These are phyloP conservation scores for Papilio demoleus DNA, from an alignment of 2,888 invertebrate genomes.

Conservation along the genomic window DNA sequence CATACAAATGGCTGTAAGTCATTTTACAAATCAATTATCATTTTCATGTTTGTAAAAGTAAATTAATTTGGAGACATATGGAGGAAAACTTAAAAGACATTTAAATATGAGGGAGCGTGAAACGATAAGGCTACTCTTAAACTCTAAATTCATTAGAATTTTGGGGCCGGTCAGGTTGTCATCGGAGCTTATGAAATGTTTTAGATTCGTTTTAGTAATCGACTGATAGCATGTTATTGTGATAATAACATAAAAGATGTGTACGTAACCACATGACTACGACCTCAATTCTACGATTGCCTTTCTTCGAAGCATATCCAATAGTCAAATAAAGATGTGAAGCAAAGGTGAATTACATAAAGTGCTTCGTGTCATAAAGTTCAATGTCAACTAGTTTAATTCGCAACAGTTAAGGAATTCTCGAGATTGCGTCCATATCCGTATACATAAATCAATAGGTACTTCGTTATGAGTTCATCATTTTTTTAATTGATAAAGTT, in stretches of 20 bases:
- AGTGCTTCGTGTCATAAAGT: slow-evolving; percentile 2
- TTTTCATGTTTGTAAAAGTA: not conserved
- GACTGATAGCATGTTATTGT: not conserved
- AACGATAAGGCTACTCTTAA: too few relatives aligned
- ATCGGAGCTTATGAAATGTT: too few relatives aligned
- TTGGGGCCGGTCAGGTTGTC: too few relatives aligned
- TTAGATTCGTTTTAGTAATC: too few relatives aligned
- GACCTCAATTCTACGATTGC: slow-evolving; percentile 8
- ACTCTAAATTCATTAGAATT: too few relatives aligned
- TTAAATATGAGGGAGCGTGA: too few relatives aligned
- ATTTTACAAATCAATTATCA: not conserved
- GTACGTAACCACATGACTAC: not conserved
- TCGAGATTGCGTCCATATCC: not conserved
- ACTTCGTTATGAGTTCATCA: too few relatives aligned
- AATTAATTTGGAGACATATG: too few relatives aligned
- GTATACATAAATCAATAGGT: not conserved
- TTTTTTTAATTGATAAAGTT: too few relatives aligned
- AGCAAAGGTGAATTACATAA: not conserved
- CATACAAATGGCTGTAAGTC: slow-evolving; percentile 84
- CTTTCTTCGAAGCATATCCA: not conserved
- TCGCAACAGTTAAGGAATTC: not conserved
- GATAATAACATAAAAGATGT: not conserved
- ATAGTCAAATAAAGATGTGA: slow-evolving; percentile 1
- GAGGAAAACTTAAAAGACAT: too few relatives aligned
- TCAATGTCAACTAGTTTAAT: slow-evolving; percentile 6